phyloP scores from a whole-genome alignment of 2,113 vertebrate species.

The Thalassarche chlororhynchos region DNA sequence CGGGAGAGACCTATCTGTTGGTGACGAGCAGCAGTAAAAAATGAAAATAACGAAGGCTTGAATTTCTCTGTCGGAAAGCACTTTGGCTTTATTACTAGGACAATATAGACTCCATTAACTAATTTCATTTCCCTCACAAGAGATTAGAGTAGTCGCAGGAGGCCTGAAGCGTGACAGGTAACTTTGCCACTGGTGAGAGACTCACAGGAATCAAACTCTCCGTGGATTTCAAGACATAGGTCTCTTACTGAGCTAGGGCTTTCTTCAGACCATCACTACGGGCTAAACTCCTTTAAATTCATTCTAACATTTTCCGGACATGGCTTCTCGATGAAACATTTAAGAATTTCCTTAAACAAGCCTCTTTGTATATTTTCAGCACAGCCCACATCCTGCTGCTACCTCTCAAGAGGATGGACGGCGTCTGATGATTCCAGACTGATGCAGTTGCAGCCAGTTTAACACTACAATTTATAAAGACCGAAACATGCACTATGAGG shows the following conservation, averaged over 20 bases:
- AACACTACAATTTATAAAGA: not conserved
- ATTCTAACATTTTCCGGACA: rapidly evolving
- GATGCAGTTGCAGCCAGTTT: not conserved
- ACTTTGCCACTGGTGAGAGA: not conserved
- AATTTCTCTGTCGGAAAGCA: not conserved
- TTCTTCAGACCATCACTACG: not conserved
- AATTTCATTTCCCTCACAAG: not conserved
- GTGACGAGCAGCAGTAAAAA: not conserved
- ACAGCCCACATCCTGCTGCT: not conserved
- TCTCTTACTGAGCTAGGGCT: no score
- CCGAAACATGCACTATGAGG: rapidly evolving
- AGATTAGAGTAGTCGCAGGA: rapidly evolving
- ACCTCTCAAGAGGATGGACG: rapidly evolving
- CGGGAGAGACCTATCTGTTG: not conserved
- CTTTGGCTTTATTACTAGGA: not conserved
- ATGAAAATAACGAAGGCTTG: rapidly evolving
- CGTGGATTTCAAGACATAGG: not conserved
- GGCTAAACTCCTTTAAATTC: not conserved
- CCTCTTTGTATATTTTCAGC: not conserved
- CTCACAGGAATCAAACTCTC: not conserved
- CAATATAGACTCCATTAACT: not conserved
- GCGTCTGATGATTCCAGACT: not conserved
- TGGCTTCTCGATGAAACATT: not conserved
- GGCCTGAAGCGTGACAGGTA: rapidly evolving
- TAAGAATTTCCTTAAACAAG: not conserved